phyloP scores from a whole-genome alignment of 2,113 vertebrate species.

The Trochalopteron elliotii region DNA sequence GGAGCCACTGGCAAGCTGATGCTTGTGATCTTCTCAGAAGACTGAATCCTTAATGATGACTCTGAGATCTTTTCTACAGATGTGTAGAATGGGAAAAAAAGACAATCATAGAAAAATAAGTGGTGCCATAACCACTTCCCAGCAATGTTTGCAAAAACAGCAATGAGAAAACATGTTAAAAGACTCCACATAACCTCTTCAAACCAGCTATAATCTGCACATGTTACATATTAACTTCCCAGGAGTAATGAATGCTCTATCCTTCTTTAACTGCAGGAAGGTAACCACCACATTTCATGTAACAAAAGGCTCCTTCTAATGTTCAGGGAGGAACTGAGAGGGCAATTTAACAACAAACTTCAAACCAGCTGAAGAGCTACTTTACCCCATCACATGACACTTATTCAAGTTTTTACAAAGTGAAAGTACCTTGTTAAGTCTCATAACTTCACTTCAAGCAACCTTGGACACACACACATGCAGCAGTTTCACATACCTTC shows the following conservation, averaged over 20 bases:
- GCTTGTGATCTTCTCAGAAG: constrained; percentile 93
- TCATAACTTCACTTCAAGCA: not conserved
- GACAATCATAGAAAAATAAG: not conserved
- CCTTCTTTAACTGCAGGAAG: not conserved
- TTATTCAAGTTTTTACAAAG: not conserved
- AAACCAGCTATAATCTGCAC: not conserved
- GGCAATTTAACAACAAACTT: not conserved
- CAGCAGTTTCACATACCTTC: not conserved
- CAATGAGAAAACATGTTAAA: not conserved
- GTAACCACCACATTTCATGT: not conserved
- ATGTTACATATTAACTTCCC: not conserved
- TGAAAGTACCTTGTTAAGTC: not conserved
- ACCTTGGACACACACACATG: not conserved
- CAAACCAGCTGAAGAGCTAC: not conserved
- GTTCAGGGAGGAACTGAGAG: not conserved
- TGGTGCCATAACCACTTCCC: not conserved
- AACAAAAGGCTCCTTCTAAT: not conserved
- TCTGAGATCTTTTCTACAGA: constrained; percentile 80
- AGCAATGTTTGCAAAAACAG: not conserved
- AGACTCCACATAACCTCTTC: not conserved
- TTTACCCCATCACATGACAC: not conserved
- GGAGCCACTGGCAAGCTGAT: constrained; percentile 86
- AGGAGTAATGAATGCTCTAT: not conserved
- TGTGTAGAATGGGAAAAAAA: not conserved
- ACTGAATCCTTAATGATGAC: constrained; percentile 82